A percentile compares a stretch with the other conserved stretches of the same genome.
phyloP scores from a whole-genome alignment of 2,797 vertebrate genomes.

The Brachyalestes nurse region DNA sequence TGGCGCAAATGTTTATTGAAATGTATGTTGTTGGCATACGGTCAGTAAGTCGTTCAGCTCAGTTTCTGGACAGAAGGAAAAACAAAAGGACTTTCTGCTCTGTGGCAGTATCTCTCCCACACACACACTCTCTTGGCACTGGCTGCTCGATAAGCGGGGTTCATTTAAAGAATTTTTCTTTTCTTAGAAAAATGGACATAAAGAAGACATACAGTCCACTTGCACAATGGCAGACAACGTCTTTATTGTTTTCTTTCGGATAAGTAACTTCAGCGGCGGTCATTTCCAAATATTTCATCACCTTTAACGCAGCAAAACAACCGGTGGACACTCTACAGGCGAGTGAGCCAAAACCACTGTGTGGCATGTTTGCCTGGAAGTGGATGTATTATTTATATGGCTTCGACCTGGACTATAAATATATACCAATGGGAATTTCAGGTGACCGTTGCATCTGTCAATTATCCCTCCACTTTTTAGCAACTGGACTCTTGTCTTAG shows the following conservation, averaged over 20 bases:
- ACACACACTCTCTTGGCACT: background rate
- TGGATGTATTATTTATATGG: constrained; percentile 1
- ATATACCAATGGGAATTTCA: background rate
- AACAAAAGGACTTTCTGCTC: too few relatives aligned
- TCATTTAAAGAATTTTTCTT: background rate
- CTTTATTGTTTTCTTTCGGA: constrained; percentile 1
- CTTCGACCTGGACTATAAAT: background rate
- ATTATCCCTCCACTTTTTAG: too few relatives aligned
- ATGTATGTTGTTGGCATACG: too few relatives aligned
- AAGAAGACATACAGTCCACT: background rate
- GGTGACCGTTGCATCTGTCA: background rate
- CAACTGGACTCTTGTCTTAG: background rate
- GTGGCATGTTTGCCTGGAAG: background rate
- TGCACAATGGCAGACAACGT: background rate
- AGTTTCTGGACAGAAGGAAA: too few relatives aligned
- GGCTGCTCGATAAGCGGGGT: background rate
- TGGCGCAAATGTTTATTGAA: too few relatives aligned
- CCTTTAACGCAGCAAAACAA: constrained; percentile 12
- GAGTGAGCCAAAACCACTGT: background rate
- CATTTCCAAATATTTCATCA: constrained; percentile 18
- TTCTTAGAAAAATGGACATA: background rate
- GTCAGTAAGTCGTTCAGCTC: too few relatives aligned
- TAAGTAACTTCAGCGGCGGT: background rate
- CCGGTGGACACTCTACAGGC: constrained; percentile 12
- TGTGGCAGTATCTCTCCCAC: background rate